These are phyloP conservation scores for Synergus umbraculus DNA, from an alignment of 2,888 invertebrate species.

Conservation along the genomic window DNA sequence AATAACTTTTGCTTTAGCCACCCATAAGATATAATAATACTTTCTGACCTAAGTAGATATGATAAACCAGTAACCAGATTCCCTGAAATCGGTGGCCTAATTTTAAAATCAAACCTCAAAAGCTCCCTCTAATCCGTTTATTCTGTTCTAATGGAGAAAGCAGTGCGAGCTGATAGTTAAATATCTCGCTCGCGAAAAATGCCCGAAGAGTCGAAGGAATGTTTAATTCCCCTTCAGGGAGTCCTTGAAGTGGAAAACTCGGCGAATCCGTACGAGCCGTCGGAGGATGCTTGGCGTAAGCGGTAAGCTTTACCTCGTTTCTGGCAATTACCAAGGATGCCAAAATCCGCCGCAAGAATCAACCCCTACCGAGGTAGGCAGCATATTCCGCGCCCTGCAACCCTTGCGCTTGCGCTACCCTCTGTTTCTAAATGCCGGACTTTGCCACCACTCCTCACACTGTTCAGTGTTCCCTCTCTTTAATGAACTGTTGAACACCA, in stretches of 20 bases:
- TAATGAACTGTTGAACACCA: constrained; percentile 12
- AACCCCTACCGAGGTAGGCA: constrained; percentile 63
- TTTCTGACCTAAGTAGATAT: too few species aligned
- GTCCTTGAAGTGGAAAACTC: constrained; percentile 46
- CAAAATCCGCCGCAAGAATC: constrained; percentile 76
- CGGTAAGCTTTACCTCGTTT: constrained; percentile 75
- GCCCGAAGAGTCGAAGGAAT: constrained; percentile 51
- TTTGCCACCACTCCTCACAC: constrained; percentile 32
- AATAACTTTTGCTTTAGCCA: too few species aligned
- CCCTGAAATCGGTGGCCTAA: background rate
- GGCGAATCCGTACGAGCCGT: constrained; percentile 50
- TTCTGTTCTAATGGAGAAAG: constrained; percentile 47
- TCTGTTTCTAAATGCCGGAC: constrained; percentile 5
- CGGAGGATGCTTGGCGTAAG: constrained; percentile 67
- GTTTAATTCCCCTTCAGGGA: constrained; percentile 52
- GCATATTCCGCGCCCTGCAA: constrained; percentile 16
- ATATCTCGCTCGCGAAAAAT: constrained; percentile 46
- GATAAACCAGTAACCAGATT: background rate
- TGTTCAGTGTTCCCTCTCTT: constrained; percentile 22
- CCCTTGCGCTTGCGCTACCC: constrained; percentile 13
- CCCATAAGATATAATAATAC: too few species aligned
- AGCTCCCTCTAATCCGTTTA: constrained; percentile 12
- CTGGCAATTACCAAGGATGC: constrained; percentile 75
- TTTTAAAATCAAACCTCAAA: background rate
- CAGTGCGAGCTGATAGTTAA: constrained; percentile 35